Evolutionary conservation across 2,888 invertebrate species (phyloP).

Genomic region (Ramazzottius varieornatus): DNA sequence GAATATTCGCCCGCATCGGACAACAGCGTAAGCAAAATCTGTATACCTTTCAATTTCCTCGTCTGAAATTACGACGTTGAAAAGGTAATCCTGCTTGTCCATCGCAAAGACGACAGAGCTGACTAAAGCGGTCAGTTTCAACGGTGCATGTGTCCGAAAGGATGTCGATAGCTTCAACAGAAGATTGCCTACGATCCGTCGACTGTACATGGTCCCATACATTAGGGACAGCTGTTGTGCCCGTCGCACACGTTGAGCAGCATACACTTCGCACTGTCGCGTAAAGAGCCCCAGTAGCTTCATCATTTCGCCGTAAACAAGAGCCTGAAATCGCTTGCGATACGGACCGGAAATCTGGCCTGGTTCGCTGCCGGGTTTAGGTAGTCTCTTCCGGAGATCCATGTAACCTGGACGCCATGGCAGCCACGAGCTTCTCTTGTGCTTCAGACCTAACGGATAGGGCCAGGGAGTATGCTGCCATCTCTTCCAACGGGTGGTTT

Average conservation of each 20-base stretch:
- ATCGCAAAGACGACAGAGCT: neutral
- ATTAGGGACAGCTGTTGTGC: neutral
- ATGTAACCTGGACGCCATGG: neutral
- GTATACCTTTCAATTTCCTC: neutral
- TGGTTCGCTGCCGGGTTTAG: neutral
- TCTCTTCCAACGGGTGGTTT: neutral
- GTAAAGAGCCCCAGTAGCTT: neutral
- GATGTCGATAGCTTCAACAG: too few relatives aligned
- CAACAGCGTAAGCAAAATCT: neutral
- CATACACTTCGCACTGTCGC: slow-evolving; percentile 1
- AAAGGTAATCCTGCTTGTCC: neutral
- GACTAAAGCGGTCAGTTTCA: neutral
- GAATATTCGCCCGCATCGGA: too few relatives aligned
- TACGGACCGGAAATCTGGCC: neutral
- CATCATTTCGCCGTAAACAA: neutral
- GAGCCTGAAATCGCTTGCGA: neutral
- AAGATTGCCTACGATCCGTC: neutral
- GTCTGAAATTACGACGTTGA: neutral
- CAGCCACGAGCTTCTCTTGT: neutral
- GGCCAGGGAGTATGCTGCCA: neutral
- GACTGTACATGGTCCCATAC: neutral
- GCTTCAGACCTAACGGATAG: neutral
- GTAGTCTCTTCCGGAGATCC: neutral
- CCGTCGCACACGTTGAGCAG: neutral
- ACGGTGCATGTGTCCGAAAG: too few relatives aligned